Conservation (phyloP, 2,113 vertebrate genomes). For the Morone saxatilis region DNA sequence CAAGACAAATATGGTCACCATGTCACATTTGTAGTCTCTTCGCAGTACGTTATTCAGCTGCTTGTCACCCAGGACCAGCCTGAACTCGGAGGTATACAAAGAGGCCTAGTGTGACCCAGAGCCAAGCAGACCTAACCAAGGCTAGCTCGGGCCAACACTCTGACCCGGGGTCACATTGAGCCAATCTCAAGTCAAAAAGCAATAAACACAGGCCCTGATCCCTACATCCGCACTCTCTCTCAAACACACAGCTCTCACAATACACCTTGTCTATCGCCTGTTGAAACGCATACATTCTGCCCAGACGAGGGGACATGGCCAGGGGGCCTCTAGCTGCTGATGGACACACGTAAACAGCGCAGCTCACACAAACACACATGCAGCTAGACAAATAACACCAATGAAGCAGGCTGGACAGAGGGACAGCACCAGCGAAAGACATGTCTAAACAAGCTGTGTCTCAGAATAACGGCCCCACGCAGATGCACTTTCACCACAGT, state of each 20-base stretch:
- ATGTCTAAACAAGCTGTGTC: constrained; percentile 70
- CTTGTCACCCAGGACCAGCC: constrained; percentile 40
- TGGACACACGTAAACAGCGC: constrained; percentile 76
- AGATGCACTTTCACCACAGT: constrained; percentile 47
- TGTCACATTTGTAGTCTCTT: constrained; percentile 51
- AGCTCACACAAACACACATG: constrained; percentile 64
- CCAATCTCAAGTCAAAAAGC: constrained; percentile 61
- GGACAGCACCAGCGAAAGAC: constrained; percentile 73
- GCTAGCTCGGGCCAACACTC: constrained; percentile 54
- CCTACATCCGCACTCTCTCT: constrained; percentile 56
- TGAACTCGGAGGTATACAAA: constrained; percentile 63
- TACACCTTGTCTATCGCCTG: constrained; percentile 36
- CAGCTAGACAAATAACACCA: constrained; percentile 67
- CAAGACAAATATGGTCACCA: constrained; percentile 39
- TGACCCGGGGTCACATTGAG: constrained; percentile 71
- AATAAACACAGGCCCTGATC: constrained; percentile 75
- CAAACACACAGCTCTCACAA: constrained; percentile 59
- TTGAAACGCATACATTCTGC: constrained; percentile 54
- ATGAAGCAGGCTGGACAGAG: constrained; percentile 40
- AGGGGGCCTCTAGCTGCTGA: constrained; percentile 70
- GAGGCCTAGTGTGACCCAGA: constrained; percentile 66
- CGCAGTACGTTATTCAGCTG: constrained; percentile 32
- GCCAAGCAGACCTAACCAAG: constrained; percentile 50
- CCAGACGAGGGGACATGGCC: constrained; percentile 42
- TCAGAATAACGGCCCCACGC: constrained; percentile 34